phyloP scores from a whole-genome alignment of 2,113 vertebrate genomes.

The Mystacornis crossleyi region DNA sequence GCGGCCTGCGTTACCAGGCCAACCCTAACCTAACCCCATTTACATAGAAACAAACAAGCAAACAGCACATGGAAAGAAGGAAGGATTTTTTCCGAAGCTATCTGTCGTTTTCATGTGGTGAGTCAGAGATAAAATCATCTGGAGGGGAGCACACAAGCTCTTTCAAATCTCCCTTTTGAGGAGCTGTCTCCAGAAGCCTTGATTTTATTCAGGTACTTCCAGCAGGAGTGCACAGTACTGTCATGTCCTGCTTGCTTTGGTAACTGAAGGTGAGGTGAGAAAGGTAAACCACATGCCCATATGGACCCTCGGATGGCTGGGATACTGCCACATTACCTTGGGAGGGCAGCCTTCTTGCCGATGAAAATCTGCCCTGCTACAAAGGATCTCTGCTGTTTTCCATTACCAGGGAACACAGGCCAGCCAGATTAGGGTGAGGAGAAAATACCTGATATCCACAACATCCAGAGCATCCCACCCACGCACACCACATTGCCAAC shows the following conservation, averaged over 20 bases:
- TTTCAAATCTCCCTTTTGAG: not conserved
- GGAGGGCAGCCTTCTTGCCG: not conserved
- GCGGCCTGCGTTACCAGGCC: not conserved
- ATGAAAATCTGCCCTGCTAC: not conserved
- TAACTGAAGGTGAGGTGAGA: not conserved
- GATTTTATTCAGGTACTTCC: not conserved
- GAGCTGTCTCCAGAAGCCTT: not conserved
- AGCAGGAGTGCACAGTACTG: not conserved
- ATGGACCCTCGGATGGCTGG: not conserved
- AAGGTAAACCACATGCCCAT: not conserved
- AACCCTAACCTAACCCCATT: not conserved
- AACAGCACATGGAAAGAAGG: not conserved
- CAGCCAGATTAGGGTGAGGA: not conserved
- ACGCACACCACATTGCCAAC: not conserved
- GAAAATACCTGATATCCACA: not conserved
- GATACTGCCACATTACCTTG: not conserved
- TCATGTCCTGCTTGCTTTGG: not conserved
- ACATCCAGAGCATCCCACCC: not conserved
- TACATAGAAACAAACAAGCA: constrained; percentile 13
- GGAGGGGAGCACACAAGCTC: not conserved
- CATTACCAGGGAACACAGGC: rapidly evolving
- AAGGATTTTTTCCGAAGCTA: constrained; percentile 8
- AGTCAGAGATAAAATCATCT: constrained; percentile 48
- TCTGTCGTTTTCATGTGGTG: constrained; percentile 17
- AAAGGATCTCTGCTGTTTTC: not conserved